Base-by-base conservation (phyloP, 2,888 invertebrate genomes). In the Adelognathus sp. region DNA sequence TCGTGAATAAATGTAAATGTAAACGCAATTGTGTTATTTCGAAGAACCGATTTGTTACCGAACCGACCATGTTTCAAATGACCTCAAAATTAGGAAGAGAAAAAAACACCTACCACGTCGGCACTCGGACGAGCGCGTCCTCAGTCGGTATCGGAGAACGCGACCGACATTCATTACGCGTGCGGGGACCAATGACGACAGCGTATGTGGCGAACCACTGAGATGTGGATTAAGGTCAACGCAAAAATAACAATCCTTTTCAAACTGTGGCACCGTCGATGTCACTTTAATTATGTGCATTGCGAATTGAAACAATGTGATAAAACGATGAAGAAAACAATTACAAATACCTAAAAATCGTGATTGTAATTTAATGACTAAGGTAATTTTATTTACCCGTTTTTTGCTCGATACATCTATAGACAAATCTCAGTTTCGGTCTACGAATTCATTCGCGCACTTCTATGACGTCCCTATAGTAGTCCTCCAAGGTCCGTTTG, bases 371-470 rank as follows among this genome's bases (percentile, higher is more conserved):
- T 70, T 27, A 66, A 63, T 71, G 60, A 56, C 58, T 63, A 56
- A 61, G 71, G 61, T 56, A 52, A 76, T 56, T 63, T 46, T 73
- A 67, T 71, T 54, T 74, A 69, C 69, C 67, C 54, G 36, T 71
- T 80, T 60, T 70, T 67, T 50, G 39, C 52, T 81, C 61, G 67
- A 54, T 77, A 81, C 79, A 77, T 71, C 64, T 75, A 72, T 80
- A 69, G n/a, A 80, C 80, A 73, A 80, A 70, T 72, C 66, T 77
- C 67, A 71, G 56, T 75, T 71, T 74, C 60, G 70, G 63, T 72
- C 71, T 77, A 81, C 77, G n/a, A 73, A 69, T 36, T 60, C 54
- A 54, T 75, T 81, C 41, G 66, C 77, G 80, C 70, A 66, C 78
- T 71, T 78, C 31, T 58, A 14, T 61, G 70, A 50, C 46, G 64